phyloP scores from a whole-genome alignment of 2,888 invertebrate genomes.

The Bedellia somnulentella region DNA sequence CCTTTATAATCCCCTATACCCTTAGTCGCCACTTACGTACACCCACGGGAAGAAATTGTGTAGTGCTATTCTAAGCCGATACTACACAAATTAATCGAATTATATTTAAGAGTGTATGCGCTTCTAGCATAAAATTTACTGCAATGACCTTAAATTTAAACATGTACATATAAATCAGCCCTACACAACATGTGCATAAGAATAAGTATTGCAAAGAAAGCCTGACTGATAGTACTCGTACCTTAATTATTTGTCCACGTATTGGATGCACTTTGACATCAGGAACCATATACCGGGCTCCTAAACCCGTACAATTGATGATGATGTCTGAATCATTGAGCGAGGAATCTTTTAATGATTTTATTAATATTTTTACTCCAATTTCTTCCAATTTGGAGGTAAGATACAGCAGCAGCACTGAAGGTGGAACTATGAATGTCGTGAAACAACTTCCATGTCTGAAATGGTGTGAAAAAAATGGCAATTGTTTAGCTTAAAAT shows the following conservation, averaged over 20 bases:
- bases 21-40: too few species aligned
- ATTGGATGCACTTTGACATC: slow-evolving; percentile 67
- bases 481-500: background rate
- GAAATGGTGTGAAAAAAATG: slow-evolving; percentile 9
- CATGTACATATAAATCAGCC: too few species aligned
- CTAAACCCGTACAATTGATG: slow-evolving; percentile 80
- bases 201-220: too few species aligned
- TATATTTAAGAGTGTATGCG: too few species aligned
- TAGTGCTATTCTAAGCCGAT: too few species aligned
- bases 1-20: too few species aligned
- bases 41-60: too few species aligned
- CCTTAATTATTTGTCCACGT: slow-evolving; percentile 74
- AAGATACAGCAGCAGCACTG: slow-evolving; percentile 67
- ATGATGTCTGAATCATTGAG: slow-evolving; percentile 65
- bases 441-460: slow-evolving; percentile 67
- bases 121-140: too few species aligned
- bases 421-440: slow-evolving; percentile 69
- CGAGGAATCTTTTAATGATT: slow-evolving; percentile 34
- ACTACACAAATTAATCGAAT: too few species aligned
- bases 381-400: slow-evolving; percentile 59
- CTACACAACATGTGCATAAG: too few species aligned
- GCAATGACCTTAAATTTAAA: too few species aligned
- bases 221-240: too few species aligned
- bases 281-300: slow-evolving; percentile 61
- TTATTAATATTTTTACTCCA: slow-evolving; percentile 62